phyloP scores from a whole-genome alignment of 1,140 invertebrate species.

The Linepithema humile region DNA sequence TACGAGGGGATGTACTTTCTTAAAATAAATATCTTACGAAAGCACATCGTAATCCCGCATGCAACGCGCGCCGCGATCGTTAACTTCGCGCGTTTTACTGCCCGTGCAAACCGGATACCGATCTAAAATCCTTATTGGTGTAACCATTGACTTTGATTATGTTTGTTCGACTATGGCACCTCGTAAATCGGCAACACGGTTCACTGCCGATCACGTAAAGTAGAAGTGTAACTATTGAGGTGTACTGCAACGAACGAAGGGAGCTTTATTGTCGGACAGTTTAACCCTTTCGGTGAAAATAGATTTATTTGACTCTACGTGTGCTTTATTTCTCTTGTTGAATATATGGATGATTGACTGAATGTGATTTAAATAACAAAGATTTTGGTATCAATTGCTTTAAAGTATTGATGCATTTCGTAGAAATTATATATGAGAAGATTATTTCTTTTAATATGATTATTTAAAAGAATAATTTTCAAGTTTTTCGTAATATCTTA shows the following conservation, averaged over 20 bases:
- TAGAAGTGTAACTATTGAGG: neutral
- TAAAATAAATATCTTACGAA: conserved; percentile 71
- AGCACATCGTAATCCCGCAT: conserved; percentile 66
- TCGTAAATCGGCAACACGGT: conserved; percentile 56
- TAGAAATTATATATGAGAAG: neutral
- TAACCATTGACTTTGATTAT: conserved; percentile 43
- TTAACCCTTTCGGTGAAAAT: neutral
- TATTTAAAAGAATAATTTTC: too few species aligned
- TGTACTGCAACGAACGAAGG: neutral
- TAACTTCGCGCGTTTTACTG: conserved; percentile 60
- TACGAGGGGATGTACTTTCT: conserved; percentile 51
- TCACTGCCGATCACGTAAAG: neutral
- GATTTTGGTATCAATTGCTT: neutral
- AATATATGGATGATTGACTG: neutral
- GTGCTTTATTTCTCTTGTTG: neutral
- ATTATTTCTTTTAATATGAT: too few species aligned
- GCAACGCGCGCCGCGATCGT: conserved; percentile 41
- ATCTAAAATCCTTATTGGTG: conserved; percentile 42
- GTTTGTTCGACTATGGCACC: conserved; percentile 3
- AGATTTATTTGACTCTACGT: neutral
- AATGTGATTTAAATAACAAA: neutral
- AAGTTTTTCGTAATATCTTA: too few species aligned
- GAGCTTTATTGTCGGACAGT: neutral
- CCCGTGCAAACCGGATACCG: conserved; percentile 38
- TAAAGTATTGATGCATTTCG: neutral